These are phyloP conservation scores for Prosapia bicincta DNA, from an alignment of 2,888 invertebrate genomes.

Conservation along the genomic window DNA sequence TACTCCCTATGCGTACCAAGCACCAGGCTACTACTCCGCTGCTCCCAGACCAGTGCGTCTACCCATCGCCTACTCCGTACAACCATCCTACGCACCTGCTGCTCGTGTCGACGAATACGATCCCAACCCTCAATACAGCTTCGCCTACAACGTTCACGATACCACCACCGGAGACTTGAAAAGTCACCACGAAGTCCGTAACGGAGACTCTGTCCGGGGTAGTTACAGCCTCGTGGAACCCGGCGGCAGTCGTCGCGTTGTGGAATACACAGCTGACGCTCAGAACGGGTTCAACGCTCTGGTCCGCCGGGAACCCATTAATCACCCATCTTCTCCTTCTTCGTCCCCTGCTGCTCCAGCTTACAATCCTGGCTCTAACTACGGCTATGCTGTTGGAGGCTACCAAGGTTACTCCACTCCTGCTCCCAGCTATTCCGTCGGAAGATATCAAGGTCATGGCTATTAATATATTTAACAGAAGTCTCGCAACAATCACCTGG, in stretches of 20 bases:
- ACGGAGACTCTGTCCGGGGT: constrained; percentile 39
- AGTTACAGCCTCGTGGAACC: constrained; percentile 38
- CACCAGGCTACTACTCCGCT: neutral
- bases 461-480: neutral
- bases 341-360: neutral
- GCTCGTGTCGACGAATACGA: constrained; percentile 38
- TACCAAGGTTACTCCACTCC: too few relatives aligned
- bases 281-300: constrained; percentile 40
- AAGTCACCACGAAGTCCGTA: constrained; percentile 38
- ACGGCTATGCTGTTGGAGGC: neutral
- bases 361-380: neutral
- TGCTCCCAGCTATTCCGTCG: neutral
- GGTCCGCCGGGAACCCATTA: constrained; percentile 8
- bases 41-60: neutral
- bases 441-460: neutral
- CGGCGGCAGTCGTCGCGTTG: constrained; percentile 37
- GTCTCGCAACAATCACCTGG: neutral
- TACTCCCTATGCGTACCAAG: neutral
- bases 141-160: constrained; percentile 36
- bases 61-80: neutral
- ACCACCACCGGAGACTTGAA: constrained; percentile 28
- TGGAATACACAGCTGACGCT: constrained; percentile 40
- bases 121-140: constrained; percentile 40
- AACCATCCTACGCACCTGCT: neutral
- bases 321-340: neutral